Evolutionary conservation across 2,888 invertebrate genomes (phyloP).

Genomic region (Sarcophaga subvicina): DNA sequence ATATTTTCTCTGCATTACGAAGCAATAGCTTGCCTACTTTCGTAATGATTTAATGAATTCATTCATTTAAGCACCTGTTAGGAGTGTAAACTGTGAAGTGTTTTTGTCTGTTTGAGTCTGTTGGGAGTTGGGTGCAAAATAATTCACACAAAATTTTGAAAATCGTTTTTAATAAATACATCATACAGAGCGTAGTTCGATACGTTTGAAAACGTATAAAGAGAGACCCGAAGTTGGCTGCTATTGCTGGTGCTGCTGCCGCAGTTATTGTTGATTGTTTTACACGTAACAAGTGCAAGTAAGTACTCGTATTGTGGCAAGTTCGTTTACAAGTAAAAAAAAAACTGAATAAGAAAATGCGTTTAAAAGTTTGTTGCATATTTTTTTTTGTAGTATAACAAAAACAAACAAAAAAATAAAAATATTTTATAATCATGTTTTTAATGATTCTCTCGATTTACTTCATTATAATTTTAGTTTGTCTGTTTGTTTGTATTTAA

Average conservation of each 20-base stretch:
- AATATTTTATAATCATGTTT: conserved; percentile 63
- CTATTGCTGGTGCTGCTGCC: background rate
- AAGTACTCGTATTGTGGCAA: background rate
- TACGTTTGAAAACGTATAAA: conserved; percentile 8
- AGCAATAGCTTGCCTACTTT: too few relatives aligned
- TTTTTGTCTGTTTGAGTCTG: conserved; percentile 6
- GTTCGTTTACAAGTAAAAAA: conserved; percentile 16
- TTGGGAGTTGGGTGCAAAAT: conserved; percentile 69
- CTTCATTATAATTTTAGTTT: background rate
- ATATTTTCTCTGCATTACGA: too few relatives aligned
- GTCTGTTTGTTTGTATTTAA: background rate
- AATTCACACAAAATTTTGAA: conserved; percentile 60
- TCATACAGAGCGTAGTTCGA: conserved; percentile 45
- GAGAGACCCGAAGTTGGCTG: background rate
- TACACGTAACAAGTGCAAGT: conserved; percentile 10
- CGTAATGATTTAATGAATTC: background rate
- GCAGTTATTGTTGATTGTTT: background rate
- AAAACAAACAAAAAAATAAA: background rate
- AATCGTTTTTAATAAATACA: conserved; percentile 66
- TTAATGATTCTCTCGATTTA: conserved; percentile 48
- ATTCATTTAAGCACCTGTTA: background rate
- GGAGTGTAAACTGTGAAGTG: background rate
- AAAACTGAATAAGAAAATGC: conserved; percentile 54
- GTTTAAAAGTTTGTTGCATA: conserved; percentile 55
- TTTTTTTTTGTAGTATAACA: conserved; percentile 18